Percentiles rank a stretch among this genome's conserved stretches.
Evolutionary conservation across 2,888 invertebrate species (phyloP).

Genomic region (Perdita meconis): DNA sequence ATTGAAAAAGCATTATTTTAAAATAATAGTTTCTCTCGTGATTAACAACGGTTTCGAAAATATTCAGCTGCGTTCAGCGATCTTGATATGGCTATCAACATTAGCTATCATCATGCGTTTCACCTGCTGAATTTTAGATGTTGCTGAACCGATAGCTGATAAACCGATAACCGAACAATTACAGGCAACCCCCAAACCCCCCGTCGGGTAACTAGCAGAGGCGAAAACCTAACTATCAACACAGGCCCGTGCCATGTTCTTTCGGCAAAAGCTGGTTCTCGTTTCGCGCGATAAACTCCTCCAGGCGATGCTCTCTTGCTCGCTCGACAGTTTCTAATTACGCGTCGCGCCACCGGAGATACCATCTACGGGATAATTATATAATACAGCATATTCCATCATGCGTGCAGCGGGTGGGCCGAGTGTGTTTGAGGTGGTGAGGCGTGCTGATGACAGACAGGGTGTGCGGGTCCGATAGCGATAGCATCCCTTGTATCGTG

Average conservation of each 20-base stretch:
- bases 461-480: constrained; percentile 80
- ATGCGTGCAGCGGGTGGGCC: constrained; percentile 75
- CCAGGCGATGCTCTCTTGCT: constrained; percentile 49
- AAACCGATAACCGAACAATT: background rate
- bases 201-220: background rate
- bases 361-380: constrained; percentile 77
- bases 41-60: no score
- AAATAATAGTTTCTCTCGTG: no score
- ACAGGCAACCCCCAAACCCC: background rate
- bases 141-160: constrained; percentile 2
- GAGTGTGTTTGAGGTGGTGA: constrained; percentile 82
- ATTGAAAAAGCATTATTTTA: no score
- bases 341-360: constrained; percentile 71
- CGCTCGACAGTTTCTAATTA: constrained; percentile 76
- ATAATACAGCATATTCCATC: constrained; percentile 78
- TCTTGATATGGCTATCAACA: no score
- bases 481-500: constrained; percentile 78
- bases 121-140: background rate
- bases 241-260: constrained; percentile 2
- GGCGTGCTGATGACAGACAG: constrained; percentile 82
- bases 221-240: background rate
- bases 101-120: no score
- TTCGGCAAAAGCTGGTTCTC: constrained; percentile 15
- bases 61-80: no score
- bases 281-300: constrained; percentile 58